These are phyloP conservation scores for Hemaris fuciformis DNA, from an alignment of 2,888 invertebrate species.

Conservation along the genomic window DNA sequence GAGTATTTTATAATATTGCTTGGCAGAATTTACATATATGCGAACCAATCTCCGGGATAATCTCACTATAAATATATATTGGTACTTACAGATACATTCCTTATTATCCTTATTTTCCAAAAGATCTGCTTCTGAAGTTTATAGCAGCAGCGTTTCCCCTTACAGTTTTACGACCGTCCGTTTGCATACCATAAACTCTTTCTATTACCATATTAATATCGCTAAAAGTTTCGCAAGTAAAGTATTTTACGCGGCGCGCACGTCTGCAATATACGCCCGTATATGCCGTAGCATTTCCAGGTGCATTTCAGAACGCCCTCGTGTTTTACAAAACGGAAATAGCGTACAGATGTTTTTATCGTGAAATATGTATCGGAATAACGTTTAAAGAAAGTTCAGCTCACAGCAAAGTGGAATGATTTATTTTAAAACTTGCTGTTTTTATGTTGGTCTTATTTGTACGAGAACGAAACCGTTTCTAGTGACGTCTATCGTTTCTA, in stretches of 20 bases:
- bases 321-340: conserved; percentile 14
- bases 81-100: no score
- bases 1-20: no score
- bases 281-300: not conserved
- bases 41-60: no score
- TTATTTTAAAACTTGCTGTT: not conserved
- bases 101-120: no score
- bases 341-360: conserved; percentile 7
- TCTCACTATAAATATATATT: no score
- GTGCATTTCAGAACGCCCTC: conserved; percentile 9
- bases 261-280: not conserved
- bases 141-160: not conserved
- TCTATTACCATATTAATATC: not conserved
- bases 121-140: not conserved
- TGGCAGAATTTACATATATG: no score
- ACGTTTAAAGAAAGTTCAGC: not conserved
- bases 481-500: no score
- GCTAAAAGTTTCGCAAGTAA: not conserved
- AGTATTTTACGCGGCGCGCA: not conserved
- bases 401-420: not conserved
- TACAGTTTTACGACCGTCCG: not conserved
- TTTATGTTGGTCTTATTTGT: no score
- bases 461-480: no score
- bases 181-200: no score
- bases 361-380: not conserved